Conservation (phyloP, 1,140 invertebrate species). For the Cydia amplana region DNA sequence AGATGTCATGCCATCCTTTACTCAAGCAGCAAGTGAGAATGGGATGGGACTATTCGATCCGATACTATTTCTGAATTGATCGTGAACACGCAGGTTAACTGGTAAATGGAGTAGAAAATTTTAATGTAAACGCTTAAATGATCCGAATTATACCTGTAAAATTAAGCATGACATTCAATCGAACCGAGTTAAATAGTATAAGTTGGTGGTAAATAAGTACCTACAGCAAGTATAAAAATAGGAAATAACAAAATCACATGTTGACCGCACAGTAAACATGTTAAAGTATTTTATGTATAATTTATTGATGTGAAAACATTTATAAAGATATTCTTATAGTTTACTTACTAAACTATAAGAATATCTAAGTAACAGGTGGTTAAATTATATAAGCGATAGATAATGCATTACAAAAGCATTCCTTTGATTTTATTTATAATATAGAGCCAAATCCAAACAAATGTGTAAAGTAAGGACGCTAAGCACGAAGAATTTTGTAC, state of each 20-base stretch:
- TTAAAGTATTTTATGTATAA: too few relatives aligned
- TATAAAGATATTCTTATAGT: too few relatives aligned
- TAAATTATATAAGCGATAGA: too few relatives aligned
- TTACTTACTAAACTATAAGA: too few relatives aligned
- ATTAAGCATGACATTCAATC: constrained; percentile 38
- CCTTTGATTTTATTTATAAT: too few relatives aligned
- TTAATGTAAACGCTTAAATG: constrained; percentile 43
- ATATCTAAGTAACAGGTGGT: too few relatives aligned
- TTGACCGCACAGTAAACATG: too few relatives aligned
- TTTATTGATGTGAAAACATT: too few relatives aligned
- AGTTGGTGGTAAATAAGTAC: background rate
- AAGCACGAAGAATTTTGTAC: too few relatives aligned
- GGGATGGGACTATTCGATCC: background rate
- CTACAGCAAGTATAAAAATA: background rate
- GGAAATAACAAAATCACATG: background rate
- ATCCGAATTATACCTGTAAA: constrained; percentile 37
- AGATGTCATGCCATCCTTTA: constrained; percentile 12
- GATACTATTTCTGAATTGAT: background rate
- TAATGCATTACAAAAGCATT: too few relatives aligned
- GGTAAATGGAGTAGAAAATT: constrained; percentile 25
- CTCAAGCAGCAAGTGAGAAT: background rate
- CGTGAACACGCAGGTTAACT: background rate
- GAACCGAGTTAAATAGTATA: background rate
- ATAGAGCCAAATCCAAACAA: too few relatives aligned
- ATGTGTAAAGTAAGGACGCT: too few relatives aligned